A percentile compares a stretch with the other conserved stretches of the same genome.
Conservation (phyloP, 2,888 invertebrate genomes). For the Cordilura impudica region DNA sequence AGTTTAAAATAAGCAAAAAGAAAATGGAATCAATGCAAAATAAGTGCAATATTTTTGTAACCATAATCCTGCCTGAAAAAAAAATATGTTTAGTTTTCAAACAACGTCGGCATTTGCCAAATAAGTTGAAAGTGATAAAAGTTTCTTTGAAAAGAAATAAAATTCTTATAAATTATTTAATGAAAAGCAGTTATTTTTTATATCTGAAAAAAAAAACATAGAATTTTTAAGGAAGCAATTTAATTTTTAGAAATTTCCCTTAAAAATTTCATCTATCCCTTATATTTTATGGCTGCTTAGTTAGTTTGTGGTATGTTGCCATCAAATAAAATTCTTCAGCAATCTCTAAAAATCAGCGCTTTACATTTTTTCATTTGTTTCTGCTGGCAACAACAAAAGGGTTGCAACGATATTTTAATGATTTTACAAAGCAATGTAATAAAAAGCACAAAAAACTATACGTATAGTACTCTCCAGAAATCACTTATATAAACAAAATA, state of each 20-base stretch:
- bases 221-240: background rate
- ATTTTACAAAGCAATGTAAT: conserved; percentile 26
- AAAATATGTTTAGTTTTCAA: conserved; percentile 30
- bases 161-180: background rate
- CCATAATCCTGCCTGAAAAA: conserved; percentile 11
- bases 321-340: conserved; percentile 30
- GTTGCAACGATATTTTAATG: conserved; percentile 28
- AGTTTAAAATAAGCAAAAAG: background rate
- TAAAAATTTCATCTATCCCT: background rate
- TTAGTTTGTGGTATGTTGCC: conserved; percentile 21
- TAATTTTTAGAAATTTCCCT: too few relatives aligned
- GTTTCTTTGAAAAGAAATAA: background rate
- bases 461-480: background rate
- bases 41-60: conserved; percentile 15
- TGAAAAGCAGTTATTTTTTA: background rate
- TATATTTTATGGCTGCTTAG: background rate
- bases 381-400: conserved; percentile 39
- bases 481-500: conserved; percentile 25
- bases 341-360: conserved; percentile 17
- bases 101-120: conserved; percentile 19
- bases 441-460: conserved; percentile 29
- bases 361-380: background rate
- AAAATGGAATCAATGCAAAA: conserved; percentile 37
- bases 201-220: background rate
- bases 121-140: conserved; percentile 33